These are phyloP conservation scores for Sorex fumeus DNA, from an alignment of 2,113 vertebrate species.

Conservation along the genomic window DNA sequence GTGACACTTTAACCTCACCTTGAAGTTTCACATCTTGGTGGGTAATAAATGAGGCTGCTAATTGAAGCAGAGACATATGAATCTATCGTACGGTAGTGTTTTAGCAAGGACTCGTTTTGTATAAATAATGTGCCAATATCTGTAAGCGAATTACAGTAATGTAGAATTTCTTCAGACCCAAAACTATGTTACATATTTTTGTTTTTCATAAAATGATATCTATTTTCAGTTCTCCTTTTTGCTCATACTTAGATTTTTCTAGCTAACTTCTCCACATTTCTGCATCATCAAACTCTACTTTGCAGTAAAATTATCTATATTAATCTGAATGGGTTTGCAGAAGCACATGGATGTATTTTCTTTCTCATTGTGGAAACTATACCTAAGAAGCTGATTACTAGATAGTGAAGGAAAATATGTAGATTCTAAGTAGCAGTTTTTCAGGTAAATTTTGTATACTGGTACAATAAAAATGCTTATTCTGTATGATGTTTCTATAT, in stretches of 20 bases:
- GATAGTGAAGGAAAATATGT: not conserved
- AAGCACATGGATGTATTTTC: not conserved
- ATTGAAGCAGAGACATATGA: slow-evolving; percentile 93
- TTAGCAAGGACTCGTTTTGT: slow-evolving; percentile 62
- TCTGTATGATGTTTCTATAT: not conserved
- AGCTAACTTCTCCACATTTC: too few species aligned
- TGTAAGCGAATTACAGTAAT: not conserved
- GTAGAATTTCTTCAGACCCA: not conserved
- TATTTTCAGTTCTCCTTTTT: not conserved
- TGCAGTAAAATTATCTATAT: not conserved
- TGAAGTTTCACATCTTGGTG: slow-evolving; percentile 92
- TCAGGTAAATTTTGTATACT: not conserved
- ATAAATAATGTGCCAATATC: slow-evolving; percentile 49
- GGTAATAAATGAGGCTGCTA: slow-evolving; percentile 94
- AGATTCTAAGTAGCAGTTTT: not conserved
- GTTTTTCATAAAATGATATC: not conserved
- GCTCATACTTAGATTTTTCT: not conserved
- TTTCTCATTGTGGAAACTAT: not conserved
- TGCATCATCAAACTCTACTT: not conserved
- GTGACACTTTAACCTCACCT: slow-evolving; percentile 92
- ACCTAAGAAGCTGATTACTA: not conserved
- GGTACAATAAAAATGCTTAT: not conserved
- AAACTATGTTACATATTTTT: not conserved
- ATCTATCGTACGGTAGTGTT: slow-evolving; percentile 80
- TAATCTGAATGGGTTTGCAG: not conserved